phyloP scores from a whole-genome alignment of 1,140 invertebrate species.

The Maniola jurtina region DNA sequence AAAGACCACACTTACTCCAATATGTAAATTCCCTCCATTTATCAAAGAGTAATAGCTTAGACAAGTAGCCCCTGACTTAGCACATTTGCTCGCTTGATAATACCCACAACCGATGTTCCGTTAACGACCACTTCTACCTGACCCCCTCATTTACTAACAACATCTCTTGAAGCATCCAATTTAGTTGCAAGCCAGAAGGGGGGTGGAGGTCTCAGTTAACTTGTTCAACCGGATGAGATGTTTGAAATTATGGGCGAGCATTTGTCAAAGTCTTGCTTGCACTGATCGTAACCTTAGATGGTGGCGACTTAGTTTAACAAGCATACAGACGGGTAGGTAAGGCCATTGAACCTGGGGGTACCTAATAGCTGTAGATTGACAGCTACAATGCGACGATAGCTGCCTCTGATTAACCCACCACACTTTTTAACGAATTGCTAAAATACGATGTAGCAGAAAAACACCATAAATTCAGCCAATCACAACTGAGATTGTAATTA shows the following conservation, averaged over 20 bases:
- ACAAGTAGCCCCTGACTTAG: conserved; percentile 58
- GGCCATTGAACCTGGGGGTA: neutral
- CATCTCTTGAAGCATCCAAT: conserved; percentile 12
- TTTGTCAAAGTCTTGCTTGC: conserved; percentile 53
- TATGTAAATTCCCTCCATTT: conserved; percentile 53
- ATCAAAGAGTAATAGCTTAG: conserved; percentile 52
- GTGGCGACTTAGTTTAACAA: neutral
- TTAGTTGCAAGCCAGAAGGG: conserved; percentile 16
- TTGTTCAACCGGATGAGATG: conserved; percentile 41
- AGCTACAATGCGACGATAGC: no score
- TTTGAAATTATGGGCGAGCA: conserved; percentile 46
- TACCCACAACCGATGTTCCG: conserved; percentile 49
- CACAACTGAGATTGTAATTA: no score
- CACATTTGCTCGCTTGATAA: conserved; percentile 54
- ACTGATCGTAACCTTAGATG: conserved; percentile 39
- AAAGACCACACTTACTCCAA: neutral
- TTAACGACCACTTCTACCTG: conserved; percentile 36
- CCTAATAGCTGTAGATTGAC: neutral
- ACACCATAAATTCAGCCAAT: no score
- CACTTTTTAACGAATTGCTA: no score
- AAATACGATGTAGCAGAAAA: no score
- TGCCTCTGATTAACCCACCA: no score
- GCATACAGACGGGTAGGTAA: neutral
- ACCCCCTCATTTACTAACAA: conserved; percentile 17
- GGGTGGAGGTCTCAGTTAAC: conserved; percentile 25